Evolutionary conservation across 2,888 invertebrate species (phyloP).

Genomic region (Pseudolycoriella hygida): DNA sequence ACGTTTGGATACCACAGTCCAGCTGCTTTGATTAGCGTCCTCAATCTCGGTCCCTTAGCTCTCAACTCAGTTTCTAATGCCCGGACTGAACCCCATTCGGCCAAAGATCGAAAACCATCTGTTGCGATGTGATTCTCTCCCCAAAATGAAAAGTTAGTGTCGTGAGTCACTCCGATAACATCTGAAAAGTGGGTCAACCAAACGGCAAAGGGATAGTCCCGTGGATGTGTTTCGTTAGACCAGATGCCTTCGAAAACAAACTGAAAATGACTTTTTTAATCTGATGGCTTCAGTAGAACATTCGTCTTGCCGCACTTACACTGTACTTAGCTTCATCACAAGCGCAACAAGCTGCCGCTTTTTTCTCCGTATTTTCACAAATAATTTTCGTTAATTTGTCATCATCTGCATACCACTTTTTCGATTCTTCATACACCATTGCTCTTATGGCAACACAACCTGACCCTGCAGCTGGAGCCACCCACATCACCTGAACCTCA

Average conservation of each 20-base stretch:
- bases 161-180: constrained; percentile 88
- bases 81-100: constrained; percentile 58
- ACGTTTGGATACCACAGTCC: constrained; percentile 83
- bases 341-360: constrained; percentile 63
- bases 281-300: not conserved
- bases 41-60: constrained; percentile 53
- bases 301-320: constrained; percentile 28
- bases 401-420: constrained; percentile 81
- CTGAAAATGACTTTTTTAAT: constrained; percentile 26
- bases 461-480: constrained; percentile 65
- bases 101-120: constrained; percentile 69
- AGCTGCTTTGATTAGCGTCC: constrained; percentile 75
- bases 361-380: constrained; percentile 52
- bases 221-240: constrained; percentile 91
- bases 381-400: constrained; percentile 60
- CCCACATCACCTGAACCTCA: constrained; percentile 82
- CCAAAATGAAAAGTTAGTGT: constrained; percentile 80
- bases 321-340: constrained; percentile 94
- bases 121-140: constrained; percentile 71
- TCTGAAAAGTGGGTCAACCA: constrained; percentile 95
- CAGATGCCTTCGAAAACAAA: constrained; percentile 83
- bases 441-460: constrained; percentile 82
- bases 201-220: constrained; percentile 78
- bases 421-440: constrained; percentile 63
- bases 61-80: constrained; percentile 79